Base-by-base conservation (phyloP, 2,888 invertebrate genomes). In the Dilophus febrilis region DNA sequence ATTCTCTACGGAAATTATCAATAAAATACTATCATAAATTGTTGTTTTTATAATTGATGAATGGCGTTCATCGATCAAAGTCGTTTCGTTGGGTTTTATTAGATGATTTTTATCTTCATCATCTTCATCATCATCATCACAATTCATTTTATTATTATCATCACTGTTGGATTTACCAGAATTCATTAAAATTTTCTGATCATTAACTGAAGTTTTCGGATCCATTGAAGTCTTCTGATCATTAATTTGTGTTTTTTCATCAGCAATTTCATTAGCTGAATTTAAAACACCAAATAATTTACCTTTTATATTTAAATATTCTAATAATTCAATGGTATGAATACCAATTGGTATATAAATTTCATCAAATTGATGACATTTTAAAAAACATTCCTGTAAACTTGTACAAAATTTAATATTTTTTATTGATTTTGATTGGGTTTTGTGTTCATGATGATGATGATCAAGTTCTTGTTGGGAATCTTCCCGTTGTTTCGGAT, bases 231-330 rank as follows among this genome's bases (percentile, higher is more conserved):
- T 40, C 18, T n/a, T 26, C 14, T 29, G 18, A 17, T n/a, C 18
- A 6, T 40, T 35, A 27, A 40, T 18, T 7, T 17, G 3, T 8
- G 5, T 33, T 7, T 4, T 22, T 17, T 31, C 26, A 2, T 5
- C 6, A 29, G 10, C 18, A n/a, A 10, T 58, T 45, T 10, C 59
- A 57, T 48, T 48, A 53, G 19, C 60, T 42, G 26, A 43, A 44
- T 4, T 13, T 19, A 41, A 46, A 14, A 56, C 43, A 17, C 64
- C 56, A 38, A 55, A 55, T 39, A 56, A 58, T 14, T 60, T 53
- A 5, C 58, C 60, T 22, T 68, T 68, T 10, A 68, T 68, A 46
- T 65, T 68, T n/a, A 74, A 53, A 34, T 64, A 66, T 29, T 68
- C 68, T 10, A 65, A 53, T 34, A 64, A 62, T 47, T 61, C 60